Evolutionary conservation across 2,888 invertebrate species (phyloP).

Genomic region (Odontothrips loti): DNA sequence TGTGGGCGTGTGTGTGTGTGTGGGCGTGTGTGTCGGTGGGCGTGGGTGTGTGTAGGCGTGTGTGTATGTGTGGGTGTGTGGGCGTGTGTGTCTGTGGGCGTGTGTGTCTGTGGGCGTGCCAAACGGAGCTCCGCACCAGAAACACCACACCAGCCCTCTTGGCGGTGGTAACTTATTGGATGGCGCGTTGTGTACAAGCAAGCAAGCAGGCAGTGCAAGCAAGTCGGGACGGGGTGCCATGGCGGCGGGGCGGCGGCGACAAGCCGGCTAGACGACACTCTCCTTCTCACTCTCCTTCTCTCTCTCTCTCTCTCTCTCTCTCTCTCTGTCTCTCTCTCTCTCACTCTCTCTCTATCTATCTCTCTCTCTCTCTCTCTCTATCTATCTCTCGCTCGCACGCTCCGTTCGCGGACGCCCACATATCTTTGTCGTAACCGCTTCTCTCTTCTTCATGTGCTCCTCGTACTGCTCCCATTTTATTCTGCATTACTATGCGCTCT

Average conservation of each 20-base stretch:
- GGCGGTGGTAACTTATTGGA: background rate
- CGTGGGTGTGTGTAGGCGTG: background rate
- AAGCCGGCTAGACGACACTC: background rate
- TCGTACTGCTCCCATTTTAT: too few relatives aligned
- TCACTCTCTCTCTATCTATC: background rate
- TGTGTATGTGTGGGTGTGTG: background rate
- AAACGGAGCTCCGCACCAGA: background rate
- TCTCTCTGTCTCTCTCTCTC: background rate
- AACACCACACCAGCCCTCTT: background rate
- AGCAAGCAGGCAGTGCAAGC: background rate
- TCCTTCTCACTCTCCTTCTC: background rate
- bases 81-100: background rate
- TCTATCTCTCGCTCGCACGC: too few relatives aligned
- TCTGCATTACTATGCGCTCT: too few relatives aligned
- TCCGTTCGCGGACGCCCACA: too few relatives aligned
- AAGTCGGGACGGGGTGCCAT: background rate
- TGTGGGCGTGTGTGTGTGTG: background rate
- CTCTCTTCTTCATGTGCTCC: too few relatives aligned
- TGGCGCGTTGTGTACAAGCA: background rate
- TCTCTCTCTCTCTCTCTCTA: background rate
- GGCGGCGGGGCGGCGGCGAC: background rate
- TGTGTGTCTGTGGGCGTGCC: background rate
- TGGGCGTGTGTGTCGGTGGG: background rate
- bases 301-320: too few relatives aligned
- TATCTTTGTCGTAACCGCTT: too few relatives aligned